These are phyloP conservation scores for Diglossa cyanea DNA, from an alignment of 2,797 vertebrate species.

Conservation along the genomic window DNA sequence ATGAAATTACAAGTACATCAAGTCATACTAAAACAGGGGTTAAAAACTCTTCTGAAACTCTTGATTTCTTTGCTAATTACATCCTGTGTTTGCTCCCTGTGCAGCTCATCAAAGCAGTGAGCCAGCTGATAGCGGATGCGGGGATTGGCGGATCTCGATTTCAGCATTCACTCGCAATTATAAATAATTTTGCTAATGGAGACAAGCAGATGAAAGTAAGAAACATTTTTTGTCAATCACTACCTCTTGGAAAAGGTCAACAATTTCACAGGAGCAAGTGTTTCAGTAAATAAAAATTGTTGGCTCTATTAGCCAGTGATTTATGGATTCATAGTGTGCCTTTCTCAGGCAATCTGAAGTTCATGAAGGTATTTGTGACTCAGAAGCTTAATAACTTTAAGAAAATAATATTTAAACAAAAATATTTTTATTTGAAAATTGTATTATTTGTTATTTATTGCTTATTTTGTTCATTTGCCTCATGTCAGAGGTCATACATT, in stretches of 20 bases:
- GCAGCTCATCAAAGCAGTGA: slow-evolving; percentile 97
- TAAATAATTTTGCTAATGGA: slow-evolving; percentile 98
- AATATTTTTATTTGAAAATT: not conserved
- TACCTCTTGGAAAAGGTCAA: slow-evolving; percentile 28
- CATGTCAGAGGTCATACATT: not conserved
- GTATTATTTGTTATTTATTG: not conserved
- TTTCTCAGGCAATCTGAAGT: not conserved
- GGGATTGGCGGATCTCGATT: slow-evolving; percentile 96
- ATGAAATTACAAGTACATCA: not conserved
- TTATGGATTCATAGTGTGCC: not conserved
- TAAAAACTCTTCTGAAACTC: not conserved
- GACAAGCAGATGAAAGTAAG: slow-evolving; percentile 95
- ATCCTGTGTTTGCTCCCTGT: not conserved
- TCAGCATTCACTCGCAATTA: slow-evolving; percentile 96
- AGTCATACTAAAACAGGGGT: not conserved
- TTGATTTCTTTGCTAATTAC: not conserved
- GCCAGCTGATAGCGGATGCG: slow-evolving; percentile 94
- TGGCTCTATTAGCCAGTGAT: not conserved
- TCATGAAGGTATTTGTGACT: not conserved
- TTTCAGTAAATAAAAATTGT: not conserved
- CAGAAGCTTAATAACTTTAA: not conserved
- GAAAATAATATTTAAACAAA: not conserved
- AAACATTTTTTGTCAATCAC: not conserved
- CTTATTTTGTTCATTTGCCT: not conserved
- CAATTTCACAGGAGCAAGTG: not conserved